Base-by-base conservation (phyloP, 2,888 invertebrate species). In the Teleiodes luculella region DNA sequence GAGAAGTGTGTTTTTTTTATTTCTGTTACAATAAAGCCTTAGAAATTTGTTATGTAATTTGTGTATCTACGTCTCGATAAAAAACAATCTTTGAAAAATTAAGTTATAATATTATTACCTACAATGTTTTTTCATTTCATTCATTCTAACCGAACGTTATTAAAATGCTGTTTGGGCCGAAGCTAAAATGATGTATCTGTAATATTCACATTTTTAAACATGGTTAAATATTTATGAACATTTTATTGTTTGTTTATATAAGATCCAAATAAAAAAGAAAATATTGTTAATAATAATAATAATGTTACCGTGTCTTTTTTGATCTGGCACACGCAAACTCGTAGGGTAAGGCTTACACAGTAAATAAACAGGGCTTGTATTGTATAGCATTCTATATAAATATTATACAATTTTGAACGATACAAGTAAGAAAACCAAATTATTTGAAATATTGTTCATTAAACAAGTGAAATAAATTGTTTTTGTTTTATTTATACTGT, bases 391-490 rank as follows among this genome's bases (percentile, higher is more conserved):
- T 83, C 80, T 86, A 83, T 81, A 81, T 78, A 73, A 72, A 78
- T 86, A n/a, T n/a, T n/a, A 83, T 88, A 88, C 86, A 87, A 83
- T 82, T 85, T 81, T 78, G 83, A 86, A 87, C 80, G 77, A 83
- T 85, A 83, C 78, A 24, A 24, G 24, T 24, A 24, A 24, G 72
- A 77, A 76, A 77, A 75, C 69, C 70, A 79, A 79, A 75, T 78
- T 81, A 83, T 86, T 86, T 85, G 80, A 80, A 80, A 82, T 79
- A 84, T 86, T 87, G 88, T 88, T 87, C 86, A 88, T 78, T 89
- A 88, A 87, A 88, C 76, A 86, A 83, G 76, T 82, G 77, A 84
- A 83, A 85, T 73, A 18, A 74, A 65, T 62, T 33, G 47, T 35
- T 3, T 36, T 61, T 60, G 65, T 79, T 82, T 81, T 63, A 74